Evolutionary conservation across 2,113 vertebrate species (phyloP).

Genomic region (Tauraco erythrolophus): DNA sequence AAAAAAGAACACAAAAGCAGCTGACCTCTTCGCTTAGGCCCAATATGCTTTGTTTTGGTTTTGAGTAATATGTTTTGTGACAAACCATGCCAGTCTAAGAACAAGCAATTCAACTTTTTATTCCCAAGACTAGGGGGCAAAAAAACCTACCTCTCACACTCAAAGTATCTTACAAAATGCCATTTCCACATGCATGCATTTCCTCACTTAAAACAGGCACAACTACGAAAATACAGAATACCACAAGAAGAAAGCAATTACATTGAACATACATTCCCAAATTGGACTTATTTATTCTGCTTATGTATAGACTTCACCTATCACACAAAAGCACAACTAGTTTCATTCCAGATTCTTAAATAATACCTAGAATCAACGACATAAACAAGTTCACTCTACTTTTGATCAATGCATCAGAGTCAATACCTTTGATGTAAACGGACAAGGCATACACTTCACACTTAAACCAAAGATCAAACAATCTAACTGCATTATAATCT

Average conservation of each 20-base stretch:
- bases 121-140: neutral
- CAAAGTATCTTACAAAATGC: neutral
- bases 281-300: neutral
- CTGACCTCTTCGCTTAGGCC: neutral
- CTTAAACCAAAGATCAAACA: neutral
- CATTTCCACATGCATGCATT: neutral
- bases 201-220: neutral
- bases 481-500: neutral
- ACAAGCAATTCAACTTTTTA: neutral
- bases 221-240: neutral
- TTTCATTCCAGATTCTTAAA: neutral
- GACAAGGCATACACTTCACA: neutral
- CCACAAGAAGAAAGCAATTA: neutral
- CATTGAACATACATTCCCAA: neutral
- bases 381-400: neutral
- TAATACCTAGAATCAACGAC: neutral
- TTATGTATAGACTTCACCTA: neutral
- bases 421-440: neutral
- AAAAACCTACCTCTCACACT: neutral
- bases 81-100: neutral
- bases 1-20: neutral
- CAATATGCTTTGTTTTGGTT: neutral
- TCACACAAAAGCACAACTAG: neutral
- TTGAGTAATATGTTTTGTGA: neutral
- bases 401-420: neutral